A percentile compares a stretch with the other conserved stretches of the same genome.
These are phyloP conservation scores for Actias luna DNA, from an alignment of 2,888 invertebrate species.

Conservation along the genomic window DNA sequence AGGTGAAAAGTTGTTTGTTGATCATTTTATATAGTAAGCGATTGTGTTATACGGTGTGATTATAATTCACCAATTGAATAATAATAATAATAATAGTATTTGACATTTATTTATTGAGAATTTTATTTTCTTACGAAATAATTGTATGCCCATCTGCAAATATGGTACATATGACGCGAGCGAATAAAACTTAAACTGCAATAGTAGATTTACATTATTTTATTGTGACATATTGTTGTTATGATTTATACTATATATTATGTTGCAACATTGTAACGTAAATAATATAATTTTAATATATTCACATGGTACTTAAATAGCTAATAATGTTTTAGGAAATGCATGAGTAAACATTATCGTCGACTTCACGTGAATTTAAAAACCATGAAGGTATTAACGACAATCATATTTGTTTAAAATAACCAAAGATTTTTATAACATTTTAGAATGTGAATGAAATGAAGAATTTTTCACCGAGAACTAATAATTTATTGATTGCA, in stretches of 20 bases:
- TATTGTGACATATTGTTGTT: conserved; percentile 34
- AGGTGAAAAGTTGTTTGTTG: conserved; percentile 79
- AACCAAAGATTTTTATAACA: conserved; percentile 16
- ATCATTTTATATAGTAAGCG: conserved; percentile 79
- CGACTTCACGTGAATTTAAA: conserved; percentile 18
- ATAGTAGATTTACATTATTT: conserved; percentile 42
- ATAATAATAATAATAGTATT: too few relatives aligned
- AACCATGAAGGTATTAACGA: conserved; percentile 46
- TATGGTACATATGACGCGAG: conserved; percentile 63
- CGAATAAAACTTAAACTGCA: conserved; percentile 49
- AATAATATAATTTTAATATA: conserved; percentile 30
- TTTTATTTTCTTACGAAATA: conserved; percentile 80
- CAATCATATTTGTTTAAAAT: conserved; percentile 30
- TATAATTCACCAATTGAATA: conserved; percentile 72
- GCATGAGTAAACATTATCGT: conserved; percentile 26
- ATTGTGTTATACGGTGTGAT: conserved; percentile 79
- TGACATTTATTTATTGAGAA: conserved; percentile 81
- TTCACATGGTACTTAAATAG: conserved; percentile 18
- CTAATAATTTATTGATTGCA: conserved; percentile 13
- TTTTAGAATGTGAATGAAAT: not conserved
- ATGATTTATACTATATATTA: not conserved
- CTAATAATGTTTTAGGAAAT: conserved; percentile 1
- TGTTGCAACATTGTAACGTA: conserved; percentile 15
- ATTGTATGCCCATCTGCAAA: conserved; percentile 79
- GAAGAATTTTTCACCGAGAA: not conserved